phyloP scores from a whole-genome alignment of 1,140 invertebrate species.

The Stenopsyche tienmushanensis region DNA sequence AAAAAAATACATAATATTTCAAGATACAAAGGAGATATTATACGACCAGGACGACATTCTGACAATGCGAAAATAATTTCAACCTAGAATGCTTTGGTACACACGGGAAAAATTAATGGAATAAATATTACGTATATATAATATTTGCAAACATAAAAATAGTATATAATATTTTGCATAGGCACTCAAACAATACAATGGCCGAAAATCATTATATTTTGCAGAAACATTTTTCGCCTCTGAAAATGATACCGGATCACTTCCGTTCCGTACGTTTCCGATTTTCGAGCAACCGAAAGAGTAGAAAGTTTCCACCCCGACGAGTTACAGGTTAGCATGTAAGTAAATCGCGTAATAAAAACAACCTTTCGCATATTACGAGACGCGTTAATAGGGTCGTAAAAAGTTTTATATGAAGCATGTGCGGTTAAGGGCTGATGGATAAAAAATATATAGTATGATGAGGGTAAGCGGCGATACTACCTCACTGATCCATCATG shows the following conservation, averaged over 20 bases:
- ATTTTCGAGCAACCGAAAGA: background rate
- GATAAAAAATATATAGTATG: conserved; percentile 15
- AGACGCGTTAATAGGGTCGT: conserved; percentile 22
- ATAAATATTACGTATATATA: background rate
- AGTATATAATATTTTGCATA: background rate
- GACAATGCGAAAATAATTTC: background rate
- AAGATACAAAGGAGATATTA: background rate
- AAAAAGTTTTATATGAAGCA: conserved; percentile 25
- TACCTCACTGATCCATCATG: conserved; percentile 23
- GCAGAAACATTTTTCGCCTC: background rate
- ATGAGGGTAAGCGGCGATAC: conserved; percentile 21
- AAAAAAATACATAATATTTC: background rate
- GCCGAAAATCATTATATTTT: background rate
- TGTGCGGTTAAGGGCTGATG: conserved; percentile 20
- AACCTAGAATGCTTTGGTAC: background rate
- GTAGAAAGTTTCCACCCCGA: background rate
- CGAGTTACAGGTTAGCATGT: background rate
- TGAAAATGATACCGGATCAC: no score
- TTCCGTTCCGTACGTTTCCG: background rate
- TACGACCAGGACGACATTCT: background rate
- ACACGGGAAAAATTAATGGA: background rate
- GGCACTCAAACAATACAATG: no score
- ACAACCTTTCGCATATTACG: conserved; percentile 23
- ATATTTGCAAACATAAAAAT: background rate
- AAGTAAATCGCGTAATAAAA: conserved; percentile 25